Evolutionary conservation across 2,797 vertebrate genomes (phyloP).

Genomic region (Coregonus sp.): DNA sequence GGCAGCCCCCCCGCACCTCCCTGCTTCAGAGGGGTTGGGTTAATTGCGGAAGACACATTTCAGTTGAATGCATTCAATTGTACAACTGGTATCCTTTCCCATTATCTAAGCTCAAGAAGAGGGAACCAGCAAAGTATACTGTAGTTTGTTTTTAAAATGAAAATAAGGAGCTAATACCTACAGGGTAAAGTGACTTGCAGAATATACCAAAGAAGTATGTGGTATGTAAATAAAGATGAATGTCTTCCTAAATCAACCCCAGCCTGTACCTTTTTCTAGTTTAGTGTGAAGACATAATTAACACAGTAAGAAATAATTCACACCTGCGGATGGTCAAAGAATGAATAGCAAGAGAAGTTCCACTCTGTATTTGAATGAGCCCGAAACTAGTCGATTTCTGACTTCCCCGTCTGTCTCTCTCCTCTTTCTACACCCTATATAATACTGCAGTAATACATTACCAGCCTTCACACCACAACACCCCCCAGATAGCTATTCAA

Average conservation of each 20-base stretch:
- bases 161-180: neutral
- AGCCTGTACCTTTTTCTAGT: neutral
- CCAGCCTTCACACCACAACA: neutral
- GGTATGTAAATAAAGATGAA: neutral
- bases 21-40: no score
- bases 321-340: constrained; percentile 12
- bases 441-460: no score
- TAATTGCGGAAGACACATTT: no score
- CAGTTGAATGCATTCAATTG: no score
- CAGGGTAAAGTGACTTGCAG: no score
- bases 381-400: neutral
- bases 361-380: neutral
- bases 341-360: neutral
- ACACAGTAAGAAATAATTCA: neutral
- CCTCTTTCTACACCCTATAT: no score
- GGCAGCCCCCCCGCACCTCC: no score
- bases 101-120: neutral
- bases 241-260: neutral
- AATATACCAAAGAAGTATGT: no score
- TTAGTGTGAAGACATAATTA: neutral
- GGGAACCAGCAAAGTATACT: neutral
- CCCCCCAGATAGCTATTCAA: neutral
- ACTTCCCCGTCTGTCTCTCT: no score
- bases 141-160: neutral
- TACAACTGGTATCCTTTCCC: no score